phyloP scores from a whole-genome alignment of 2,113 vertebrate species.

The Pandion haliaetus region DNA sequence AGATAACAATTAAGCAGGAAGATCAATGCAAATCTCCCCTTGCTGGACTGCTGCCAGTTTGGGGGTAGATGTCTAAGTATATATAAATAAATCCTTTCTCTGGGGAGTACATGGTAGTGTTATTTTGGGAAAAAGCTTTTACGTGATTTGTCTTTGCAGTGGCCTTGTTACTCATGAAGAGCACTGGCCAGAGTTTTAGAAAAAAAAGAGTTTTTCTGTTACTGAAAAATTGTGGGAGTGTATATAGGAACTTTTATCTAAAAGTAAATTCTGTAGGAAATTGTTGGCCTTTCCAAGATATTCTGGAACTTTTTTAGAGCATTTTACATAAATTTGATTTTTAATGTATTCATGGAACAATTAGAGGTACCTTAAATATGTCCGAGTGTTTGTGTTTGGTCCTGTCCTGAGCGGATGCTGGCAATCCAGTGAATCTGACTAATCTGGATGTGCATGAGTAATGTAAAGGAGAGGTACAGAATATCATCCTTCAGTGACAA shows the following conservation, averaged over 20 bases:
- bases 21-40: slow-evolving; percentile 58
- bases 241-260: background rate
- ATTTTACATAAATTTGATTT: background rate
- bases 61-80: background rate
- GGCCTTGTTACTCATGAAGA: background rate
- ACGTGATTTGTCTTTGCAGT: background rate
- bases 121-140: background rate
- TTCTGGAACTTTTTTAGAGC: background rate
- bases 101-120: background rate
- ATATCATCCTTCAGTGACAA: background rate
- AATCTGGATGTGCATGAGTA: background rate
- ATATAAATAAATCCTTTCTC: background rate
- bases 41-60: slow-evolving; percentile 28
- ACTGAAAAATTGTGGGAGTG: background rate
- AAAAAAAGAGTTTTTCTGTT: background rate
- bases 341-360: background rate
- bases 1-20: slow-evolving; percentile 60
- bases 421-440: background rate
- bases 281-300: background rate
- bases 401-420: background rate
- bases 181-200: background rate
- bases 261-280: background rate
- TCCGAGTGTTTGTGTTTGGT: background rate
- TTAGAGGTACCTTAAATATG: background rate
- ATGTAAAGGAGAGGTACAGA: background rate